phyloP scores from a whole-genome alignment of 2,113 vertebrate genomes.

The Grallaria varia region DNA sequence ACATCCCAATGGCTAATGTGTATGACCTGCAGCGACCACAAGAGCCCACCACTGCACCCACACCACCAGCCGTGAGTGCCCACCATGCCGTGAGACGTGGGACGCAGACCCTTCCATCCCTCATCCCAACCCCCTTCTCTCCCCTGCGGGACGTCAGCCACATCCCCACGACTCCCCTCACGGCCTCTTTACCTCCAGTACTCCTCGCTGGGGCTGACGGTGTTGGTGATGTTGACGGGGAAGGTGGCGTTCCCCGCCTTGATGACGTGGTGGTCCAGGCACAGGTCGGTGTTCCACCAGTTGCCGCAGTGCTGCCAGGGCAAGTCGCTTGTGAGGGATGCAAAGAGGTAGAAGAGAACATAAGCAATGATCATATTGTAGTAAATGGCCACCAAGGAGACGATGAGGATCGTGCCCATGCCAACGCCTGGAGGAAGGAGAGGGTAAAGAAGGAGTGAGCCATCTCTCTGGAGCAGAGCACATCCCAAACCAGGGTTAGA shows the following conservation, averaged over 20 bases:
- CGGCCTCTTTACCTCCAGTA: slow-evolving; percentile 81
- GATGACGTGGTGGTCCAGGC: slow-evolving; percentile 75
- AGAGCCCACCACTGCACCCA: background rate
- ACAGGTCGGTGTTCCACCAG: slow-evolving; percentile 82
- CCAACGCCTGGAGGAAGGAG: slow-evolving; percentile 73
- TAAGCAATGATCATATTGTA: slow-evolving; percentile 88
- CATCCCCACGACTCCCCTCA: too few species aligned
- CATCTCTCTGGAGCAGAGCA: background rate
- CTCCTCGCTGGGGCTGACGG: slow-evolving; percentile 82
- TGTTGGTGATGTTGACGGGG: slow-evolving; percentile 74
- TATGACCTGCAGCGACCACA: background rate
- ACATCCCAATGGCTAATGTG: background rate
- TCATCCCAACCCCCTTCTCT: background rate
- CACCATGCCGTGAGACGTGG: background rate
- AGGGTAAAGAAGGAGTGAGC: slow-evolving; percentile 47
- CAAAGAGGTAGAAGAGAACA: slow-evolving; percentile 87
- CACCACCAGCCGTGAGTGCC: fast-evolving
- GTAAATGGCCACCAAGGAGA: slow-evolving; percentile 83
- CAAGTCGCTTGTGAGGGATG: slow-evolving; percentile 80
- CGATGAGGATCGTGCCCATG: slow-evolving; percentile 81
- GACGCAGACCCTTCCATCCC: background rate
- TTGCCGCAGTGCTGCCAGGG: slow-evolving; percentile 82
- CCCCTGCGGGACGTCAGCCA: background rate
- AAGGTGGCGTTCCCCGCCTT: slow-evolving; percentile 56
- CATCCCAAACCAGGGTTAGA: background rate